Conservation (phyloP, 2,888 invertebrate species). For the Synanthedon andrenaeformis region DNA sequence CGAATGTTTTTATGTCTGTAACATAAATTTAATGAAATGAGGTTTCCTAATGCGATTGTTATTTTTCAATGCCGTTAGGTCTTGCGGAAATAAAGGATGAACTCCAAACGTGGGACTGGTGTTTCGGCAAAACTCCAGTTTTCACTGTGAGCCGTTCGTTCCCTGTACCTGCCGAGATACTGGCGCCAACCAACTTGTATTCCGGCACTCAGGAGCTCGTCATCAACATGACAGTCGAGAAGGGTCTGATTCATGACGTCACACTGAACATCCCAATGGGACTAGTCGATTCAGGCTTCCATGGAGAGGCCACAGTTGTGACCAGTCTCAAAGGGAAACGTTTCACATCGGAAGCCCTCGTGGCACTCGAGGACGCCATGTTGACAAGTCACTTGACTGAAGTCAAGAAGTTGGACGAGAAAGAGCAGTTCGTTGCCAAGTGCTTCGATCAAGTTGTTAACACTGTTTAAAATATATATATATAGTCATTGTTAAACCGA, state of each 20-base stretch:
- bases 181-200: constrained; percentile 47
- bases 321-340: constrained; percentile 75
- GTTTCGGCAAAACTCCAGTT: constrained; percentile 86
- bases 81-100: constrained; percentile 76
- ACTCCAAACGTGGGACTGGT: constrained; percentile 88
- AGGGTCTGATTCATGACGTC: constrained; percentile 75
- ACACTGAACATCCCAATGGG: constrained; percentile 74
- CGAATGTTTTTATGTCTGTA: no score
- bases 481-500: neutral
- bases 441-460: constrained; percentile 74
- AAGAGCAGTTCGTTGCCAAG: constrained; percentile 73
- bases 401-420: constrained; percentile 54
- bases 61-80: constrained; percentile 48
- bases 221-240: constrained; percentile 74
- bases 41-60: no score
- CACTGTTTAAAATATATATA: constrained; percentile 37
- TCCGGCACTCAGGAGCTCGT: constrained; percentile 63
- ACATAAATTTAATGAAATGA: no score
- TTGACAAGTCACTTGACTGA: constrained; percentile 45
- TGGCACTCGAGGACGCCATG: constrained; percentile 69
- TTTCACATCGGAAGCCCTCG: constrained; percentile 74
- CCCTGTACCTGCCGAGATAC: constrained; percentile 68
- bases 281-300: constrained; percentile 69
- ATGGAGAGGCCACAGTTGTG: constrained; percentile 74
- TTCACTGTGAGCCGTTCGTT: constrained; percentile 80